phyloP scores from a whole-genome alignment of 2,888 invertebrate species.

The Eupithecia insigniata region DNA sequence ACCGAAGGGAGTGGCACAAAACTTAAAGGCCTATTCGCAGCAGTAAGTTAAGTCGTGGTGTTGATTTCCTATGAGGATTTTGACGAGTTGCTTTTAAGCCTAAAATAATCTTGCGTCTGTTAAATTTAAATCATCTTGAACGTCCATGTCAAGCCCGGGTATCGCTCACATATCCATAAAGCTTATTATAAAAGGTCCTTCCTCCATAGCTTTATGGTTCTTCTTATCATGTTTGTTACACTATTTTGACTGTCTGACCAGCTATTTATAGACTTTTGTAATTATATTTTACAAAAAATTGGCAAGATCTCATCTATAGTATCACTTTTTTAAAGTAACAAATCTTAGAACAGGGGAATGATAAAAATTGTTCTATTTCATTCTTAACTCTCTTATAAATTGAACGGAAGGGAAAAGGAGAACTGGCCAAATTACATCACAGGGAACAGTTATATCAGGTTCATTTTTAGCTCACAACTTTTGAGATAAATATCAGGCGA shows the following conservation, averaged over 20 bases:
- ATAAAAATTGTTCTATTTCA: not conserved
- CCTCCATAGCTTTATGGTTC: not conserved
- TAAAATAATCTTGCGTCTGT: not conserved
- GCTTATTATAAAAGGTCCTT: not conserved
- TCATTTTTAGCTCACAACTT: not conserved
- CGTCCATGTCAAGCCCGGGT: not conserved
- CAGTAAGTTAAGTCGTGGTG: too few species aligned
- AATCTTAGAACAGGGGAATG: not conserved
- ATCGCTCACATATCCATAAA: not conserved
- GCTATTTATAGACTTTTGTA: too few species aligned
- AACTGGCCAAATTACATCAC: not conserved
- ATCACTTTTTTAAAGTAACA: not conserved
- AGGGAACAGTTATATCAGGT: not conserved
- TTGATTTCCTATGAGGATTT: too few species aligned
- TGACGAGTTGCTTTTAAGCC: too few species aligned
- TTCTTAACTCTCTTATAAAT: not conserved
- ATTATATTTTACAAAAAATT: too few species aligned
- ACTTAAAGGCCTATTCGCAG: too few species aligned
- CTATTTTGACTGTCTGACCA: too few species aligned
- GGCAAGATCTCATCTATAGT: too few species aligned
- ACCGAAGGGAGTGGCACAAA: too few species aligned
- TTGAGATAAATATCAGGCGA: not conserved
- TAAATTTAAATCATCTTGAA: not conserved
- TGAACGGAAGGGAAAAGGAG: not conserved
- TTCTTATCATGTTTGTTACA: not conserved